Conservation (phyloP, 2,888 invertebrate species). For the Lasioglossum zephyrum region DNA sequence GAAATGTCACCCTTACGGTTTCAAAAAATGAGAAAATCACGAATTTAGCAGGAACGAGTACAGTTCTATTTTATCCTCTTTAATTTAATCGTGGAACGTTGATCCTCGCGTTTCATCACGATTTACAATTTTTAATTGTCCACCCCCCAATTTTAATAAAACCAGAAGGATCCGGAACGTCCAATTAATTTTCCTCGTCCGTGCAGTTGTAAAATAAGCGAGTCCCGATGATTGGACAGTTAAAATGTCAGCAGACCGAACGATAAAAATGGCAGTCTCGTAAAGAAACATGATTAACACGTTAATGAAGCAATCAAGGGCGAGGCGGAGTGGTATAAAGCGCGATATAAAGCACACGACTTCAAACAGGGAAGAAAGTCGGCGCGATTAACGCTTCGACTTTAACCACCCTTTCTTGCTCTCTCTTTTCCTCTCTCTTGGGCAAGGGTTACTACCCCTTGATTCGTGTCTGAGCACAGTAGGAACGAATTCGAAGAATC, state of each 20-base stretch:
- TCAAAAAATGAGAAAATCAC: background rate
- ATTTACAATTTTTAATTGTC: too few relatives aligned
- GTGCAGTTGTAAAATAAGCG: background rate
- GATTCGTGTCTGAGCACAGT: constrained; percentile 38
- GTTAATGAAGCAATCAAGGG: background rate
- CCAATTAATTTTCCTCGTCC: background rate
- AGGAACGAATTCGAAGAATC: constrained; percentile 62
- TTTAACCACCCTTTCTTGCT: constrained; percentile 1
- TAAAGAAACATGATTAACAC: background rate
- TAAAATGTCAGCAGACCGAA: constrained; percentile 5
- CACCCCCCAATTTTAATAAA: background rate
- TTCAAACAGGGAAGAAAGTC: constrained; percentile 10
- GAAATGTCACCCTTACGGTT: background rate
- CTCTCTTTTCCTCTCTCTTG: background rate
- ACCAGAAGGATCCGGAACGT: background rate
- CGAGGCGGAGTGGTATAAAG: background rate
- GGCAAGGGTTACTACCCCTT: constrained; percentile 20
- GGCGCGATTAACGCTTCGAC: constrained; percentile 30
- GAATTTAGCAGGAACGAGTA: too few relatives aligned
- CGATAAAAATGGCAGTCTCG: constrained; percentile 5
- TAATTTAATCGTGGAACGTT: too few relatives aligned
- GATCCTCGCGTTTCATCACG: too few relatives aligned
- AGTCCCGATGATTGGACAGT: background rate
- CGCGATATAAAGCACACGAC: background rate
- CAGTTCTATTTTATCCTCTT: too few relatives aligned